These are phyloP conservation scores for Lathronympha strigana DNA, from an alignment of 2,888 invertebrate species.

Conservation along the genomic window DNA sequence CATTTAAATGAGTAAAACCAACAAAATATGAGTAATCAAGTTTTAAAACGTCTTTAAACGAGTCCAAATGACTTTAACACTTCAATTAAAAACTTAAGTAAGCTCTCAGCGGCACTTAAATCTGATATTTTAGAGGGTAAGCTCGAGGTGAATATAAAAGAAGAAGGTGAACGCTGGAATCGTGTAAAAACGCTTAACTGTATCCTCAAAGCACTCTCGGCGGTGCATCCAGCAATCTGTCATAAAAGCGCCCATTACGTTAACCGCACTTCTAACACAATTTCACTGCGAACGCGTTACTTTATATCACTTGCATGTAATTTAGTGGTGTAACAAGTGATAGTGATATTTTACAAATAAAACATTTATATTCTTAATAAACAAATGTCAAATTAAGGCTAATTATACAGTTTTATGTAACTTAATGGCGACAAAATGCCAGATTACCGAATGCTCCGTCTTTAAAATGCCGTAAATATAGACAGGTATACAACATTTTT, in stretches of 20 bases:
- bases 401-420: neutral
- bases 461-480: slow-evolving; percentile 32
- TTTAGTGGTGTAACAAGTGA: neutral
- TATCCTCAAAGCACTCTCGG: slow-evolving; percentile 20
- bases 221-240: slow-evolving; percentile 28
- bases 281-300: neutral
- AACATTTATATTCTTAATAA: no score
- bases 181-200: slow-evolving; percentile 28
- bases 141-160: slow-evolving; percentile 10
- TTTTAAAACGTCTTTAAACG: neutral
- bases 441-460: neutral
- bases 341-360: no score
- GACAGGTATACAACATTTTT: neutral
- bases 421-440: neutral
- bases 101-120: neutral
- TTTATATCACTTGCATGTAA: neutral
- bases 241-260: slow-evolving; percentile 35
- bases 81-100: slow-evolving; percentile 3
- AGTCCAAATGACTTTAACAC: slow-evolving; percentile 1
- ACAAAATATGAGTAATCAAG: neutral
- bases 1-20: neutral
- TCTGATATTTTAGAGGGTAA: neutral
- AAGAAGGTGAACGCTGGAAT: slow-evolving; percentile 13
- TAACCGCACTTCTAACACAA: slow-evolving; percentile 19
- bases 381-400: no score